A percentile compares a stretch with the other conserved stretches of the same genome.
Conservation (phyloP, 1,140 invertebrate species). For the Homarus americanus region DNA sequence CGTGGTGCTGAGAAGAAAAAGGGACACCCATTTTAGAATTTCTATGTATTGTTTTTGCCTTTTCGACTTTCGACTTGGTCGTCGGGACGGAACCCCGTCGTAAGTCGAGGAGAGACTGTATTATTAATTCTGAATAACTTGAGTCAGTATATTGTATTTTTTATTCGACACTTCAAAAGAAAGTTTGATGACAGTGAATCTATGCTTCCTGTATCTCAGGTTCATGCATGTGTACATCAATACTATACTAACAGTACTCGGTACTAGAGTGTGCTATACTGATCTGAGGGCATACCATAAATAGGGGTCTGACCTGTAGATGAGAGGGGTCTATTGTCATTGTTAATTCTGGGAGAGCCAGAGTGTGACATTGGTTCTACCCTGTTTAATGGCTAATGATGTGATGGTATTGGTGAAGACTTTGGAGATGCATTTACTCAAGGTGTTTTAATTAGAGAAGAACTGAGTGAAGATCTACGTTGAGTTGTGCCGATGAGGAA, state of each 20-base stretch:
- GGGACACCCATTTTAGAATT: no score
- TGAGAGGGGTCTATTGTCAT: neutral
- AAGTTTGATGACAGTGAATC: neutral
- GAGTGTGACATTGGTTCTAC: slow-evolving; percentile 65
- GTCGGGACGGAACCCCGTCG: no score
- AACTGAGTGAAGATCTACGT: slow-evolving; percentile 1
- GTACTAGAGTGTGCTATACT: neutral
- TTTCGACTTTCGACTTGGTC: no score
- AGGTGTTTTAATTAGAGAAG: neutral
- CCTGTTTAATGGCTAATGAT: neutral
- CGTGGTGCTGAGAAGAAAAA: no score
- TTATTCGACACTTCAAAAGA: neutral
- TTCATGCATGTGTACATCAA: slow-evolving; percentile 57
- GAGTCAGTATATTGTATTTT: neutral
- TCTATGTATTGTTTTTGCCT: no score
- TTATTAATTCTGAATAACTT: no score
- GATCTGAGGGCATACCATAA: slow-evolving; percentile 16
- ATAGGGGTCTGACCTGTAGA: neutral
- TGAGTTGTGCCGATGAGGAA: neutral
- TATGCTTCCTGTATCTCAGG: slow-evolving; percentile 40
- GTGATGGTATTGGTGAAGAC: neutral
- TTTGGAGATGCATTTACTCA: slow-evolving; percentile 1
- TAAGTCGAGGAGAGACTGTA: no score
- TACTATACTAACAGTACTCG: neutral
- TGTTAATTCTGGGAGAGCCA: slow-evolving; percentile 50